Conservation (phyloP, 2,113 vertebrate species). For the Boleophthalmus pectinirostris region DNA sequence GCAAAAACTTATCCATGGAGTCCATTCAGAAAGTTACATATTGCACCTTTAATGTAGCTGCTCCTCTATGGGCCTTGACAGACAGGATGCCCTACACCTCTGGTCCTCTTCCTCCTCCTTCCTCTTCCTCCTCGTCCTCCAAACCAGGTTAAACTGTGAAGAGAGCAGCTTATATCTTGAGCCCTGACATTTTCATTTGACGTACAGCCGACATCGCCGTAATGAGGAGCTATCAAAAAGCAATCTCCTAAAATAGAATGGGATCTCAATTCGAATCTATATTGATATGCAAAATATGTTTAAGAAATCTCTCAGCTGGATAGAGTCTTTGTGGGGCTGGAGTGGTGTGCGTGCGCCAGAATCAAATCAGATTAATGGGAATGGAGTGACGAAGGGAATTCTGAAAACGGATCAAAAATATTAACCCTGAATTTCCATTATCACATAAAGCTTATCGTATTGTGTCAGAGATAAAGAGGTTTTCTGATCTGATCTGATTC, state of each 20-base stretch:
- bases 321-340: slow-evolving; percentile 5
- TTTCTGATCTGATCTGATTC: background rate
- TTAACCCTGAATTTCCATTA: slow-evolving; percentile 27
- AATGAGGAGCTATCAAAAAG: slow-evolving; percentile 73
- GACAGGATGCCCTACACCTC: background rate
- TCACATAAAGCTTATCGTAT: background rate
- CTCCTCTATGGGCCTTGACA: background rate
- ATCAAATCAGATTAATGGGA: slow-evolving; percentile 23
- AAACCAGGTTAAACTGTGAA: slow-evolving; percentile 58
- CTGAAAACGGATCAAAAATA: slow-evolving; percentile 32
- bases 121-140: slow-evolving; percentile 38
- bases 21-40: background rate
- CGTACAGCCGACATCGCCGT: slow-evolving; percentile 64
- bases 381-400: slow-evolving; percentile 17
- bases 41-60: background rate
- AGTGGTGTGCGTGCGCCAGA: slow-evolving; percentile 34
- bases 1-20: too few relatives aligned
- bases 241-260: slow-evolving; percentile 70
- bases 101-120: slow-evolving; percentile 42
- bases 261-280: slow-evolving; percentile 67
- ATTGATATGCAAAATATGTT: slow-evolving; percentile 77
- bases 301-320: slow-evolving; percentile 37
- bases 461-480: background rate
- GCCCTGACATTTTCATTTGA: slow-evolving; percentile 75
- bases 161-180: slow-evolving; percentile 46